phyloP scores from a whole-genome alignment of 2,797 vertebrate genomes.

The Periparus ater region DNA sequence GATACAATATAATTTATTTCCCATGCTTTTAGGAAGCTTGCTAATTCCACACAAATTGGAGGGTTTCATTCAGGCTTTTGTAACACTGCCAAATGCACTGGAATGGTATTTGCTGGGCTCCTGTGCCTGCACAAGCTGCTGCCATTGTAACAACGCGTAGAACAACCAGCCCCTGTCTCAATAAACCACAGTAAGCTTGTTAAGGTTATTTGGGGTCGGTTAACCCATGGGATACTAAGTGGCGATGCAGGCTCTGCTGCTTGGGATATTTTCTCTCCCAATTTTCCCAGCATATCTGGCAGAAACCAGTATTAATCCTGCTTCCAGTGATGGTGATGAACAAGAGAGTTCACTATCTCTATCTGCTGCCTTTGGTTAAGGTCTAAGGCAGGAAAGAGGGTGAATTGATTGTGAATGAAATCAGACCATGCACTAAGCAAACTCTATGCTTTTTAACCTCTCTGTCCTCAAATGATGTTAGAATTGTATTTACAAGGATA shows the following conservation, averaged over 20 bases:
- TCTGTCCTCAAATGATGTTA: background rate
- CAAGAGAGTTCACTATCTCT: background rate
- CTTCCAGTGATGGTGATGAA: background rate
- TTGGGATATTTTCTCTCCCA: background rate
- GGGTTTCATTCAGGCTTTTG: background rate
- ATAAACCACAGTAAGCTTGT: background rate
- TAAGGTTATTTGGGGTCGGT: background rate
- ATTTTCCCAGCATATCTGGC: background rate
- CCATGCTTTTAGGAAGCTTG: background rate
- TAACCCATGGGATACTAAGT: background rate
- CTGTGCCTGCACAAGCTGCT: background rate
- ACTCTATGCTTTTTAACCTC: background rate
- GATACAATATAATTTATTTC: background rate
- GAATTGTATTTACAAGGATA: background rate
- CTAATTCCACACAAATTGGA: background rate
- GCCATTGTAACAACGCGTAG: accelerated
- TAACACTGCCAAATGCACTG: background rate
- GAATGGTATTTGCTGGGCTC: background rate
- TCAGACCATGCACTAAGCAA: background rate
- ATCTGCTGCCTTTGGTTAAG: background rate
- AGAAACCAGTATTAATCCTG: background rate
- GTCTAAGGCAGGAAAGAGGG: background rate
- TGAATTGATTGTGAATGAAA: background rate
- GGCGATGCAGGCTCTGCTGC: background rate
- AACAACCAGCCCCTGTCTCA: background rate